phyloP scores from a whole-genome alignment of 2,113 vertebrate species.

The Chaetura pelagica region DNA sequence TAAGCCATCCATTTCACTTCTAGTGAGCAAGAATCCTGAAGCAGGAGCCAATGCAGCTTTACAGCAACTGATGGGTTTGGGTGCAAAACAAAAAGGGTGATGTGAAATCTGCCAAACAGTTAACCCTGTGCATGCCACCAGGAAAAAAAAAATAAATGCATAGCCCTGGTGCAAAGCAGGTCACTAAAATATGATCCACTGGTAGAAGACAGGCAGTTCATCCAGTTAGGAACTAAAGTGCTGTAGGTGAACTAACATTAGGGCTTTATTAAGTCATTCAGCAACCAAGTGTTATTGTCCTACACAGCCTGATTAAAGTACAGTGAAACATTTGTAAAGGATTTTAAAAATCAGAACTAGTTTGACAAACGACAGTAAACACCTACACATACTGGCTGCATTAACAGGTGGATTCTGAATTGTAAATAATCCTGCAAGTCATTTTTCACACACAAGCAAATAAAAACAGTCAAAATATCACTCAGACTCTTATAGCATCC shows the following conservation, averaged over 20 bases:
- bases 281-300: slow-evolving; percentile 55
- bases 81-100: background rate
- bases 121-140: background rate
- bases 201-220: slow-evolving; percentile 50
- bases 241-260: slow-evolving; percentile 54
- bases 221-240: slow-evolving; percentile 57
- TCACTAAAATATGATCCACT: slow-evolving; percentile 6
- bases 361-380: slow-evolving; percentile 63
- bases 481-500: slow-evolving; percentile 63
- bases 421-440: slow-evolving; percentile 60
- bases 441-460: slow-evolving; percentile 65
- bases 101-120: background rate
- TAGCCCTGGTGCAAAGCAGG: background rate
- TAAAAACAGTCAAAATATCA: slow-evolving; percentile 74
- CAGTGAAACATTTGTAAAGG: slow-evolving; percentile 61
- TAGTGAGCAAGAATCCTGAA: background rate
- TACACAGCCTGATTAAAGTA: slow-evolving; percentile 58
- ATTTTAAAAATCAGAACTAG: slow-evolving; percentile 63
- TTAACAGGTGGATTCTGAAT: slow-evolving; percentile 66
- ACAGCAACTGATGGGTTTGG: background rate
- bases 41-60: background rate
- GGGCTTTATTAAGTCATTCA: slow-evolving; percentile 68
- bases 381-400: slow-evolving; percentile 57
- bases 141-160: background rate
- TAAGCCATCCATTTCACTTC: background rate